A percentile compares a stretch with the other conserved stretches of the same genome.
Conservation (phyloP, 2,113 vertebrate genomes). For the Eurypyga helias region DNA sequence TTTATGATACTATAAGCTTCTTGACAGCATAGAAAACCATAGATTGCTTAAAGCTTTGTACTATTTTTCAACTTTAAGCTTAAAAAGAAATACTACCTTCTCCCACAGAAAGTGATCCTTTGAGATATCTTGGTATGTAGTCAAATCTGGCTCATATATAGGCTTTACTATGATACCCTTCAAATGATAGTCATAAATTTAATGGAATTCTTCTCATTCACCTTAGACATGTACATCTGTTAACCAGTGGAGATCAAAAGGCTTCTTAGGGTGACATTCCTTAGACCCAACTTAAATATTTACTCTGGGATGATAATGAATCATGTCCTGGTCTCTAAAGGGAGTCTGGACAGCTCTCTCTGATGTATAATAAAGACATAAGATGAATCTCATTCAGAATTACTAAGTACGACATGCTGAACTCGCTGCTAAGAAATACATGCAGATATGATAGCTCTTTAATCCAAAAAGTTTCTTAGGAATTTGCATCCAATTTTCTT, state of each 20-base stretch:
- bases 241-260: background rate
- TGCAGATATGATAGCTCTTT: background rate
- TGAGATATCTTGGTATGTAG: background rate
- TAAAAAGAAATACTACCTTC: background rate
- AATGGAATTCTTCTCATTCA: background rate
- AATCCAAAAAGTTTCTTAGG: background rate
- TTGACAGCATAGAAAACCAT: background rate
- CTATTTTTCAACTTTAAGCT: background rate
- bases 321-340: background rate
- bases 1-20: background rate
- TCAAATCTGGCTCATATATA: background rate
- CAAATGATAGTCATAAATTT: background rate
- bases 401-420: background rate
- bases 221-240: background rate
- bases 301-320: background rate
- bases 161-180: background rate
- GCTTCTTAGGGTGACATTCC: fast-evolving
- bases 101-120: background rate
- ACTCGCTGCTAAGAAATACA: background rate
- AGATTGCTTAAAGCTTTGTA: background rate
- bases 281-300: background rate
- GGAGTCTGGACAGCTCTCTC: background rate
- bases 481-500: background rate
- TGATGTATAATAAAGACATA: background rate
- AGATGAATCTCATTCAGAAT: background rate